phyloP scores from a whole-genome alignment of 2,888 invertebrate genomes.

The Plagodis pulveraria region DNA sequence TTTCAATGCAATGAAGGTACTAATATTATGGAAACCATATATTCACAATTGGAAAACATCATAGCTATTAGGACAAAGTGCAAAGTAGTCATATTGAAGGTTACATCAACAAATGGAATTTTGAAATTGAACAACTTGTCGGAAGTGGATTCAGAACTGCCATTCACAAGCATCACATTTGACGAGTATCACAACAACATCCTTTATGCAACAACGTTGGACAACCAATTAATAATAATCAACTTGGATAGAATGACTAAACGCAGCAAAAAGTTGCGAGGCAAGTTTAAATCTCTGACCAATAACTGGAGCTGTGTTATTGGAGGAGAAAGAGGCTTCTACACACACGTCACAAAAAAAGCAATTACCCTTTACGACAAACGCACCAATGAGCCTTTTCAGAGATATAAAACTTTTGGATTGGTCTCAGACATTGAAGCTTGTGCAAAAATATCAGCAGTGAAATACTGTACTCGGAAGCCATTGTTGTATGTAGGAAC shows the following conservation, averaged over 20 bases:
- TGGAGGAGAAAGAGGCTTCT: conserved; percentile 61
- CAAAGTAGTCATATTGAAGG: conserved; percentile 65
- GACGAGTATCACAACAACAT: conserved; percentile 71
- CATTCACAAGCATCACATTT: conserved; percentile 71
- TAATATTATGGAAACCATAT: conserved; percentile 66
- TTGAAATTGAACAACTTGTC: conserved; percentile 59
- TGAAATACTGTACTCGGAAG: conserved; percentile 55
- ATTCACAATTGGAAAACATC: conserved; percentile 56
- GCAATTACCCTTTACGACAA: conserved; percentile 72
- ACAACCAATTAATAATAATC: conserved; percentile 63
- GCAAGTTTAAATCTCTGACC: conserved; percentile 45
- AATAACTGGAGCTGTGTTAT: conserved; percentile 75
- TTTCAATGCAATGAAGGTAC: conserved; percentile 58
- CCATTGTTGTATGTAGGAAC: conserved; percentile 65
- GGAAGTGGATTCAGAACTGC: conserved; percentile 59
- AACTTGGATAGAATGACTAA: conserved; percentile 69
- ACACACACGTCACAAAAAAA: conserved; percentile 59
- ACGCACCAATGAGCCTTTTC: conserved; percentile 55
- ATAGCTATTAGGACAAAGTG: conserved; percentile 67
- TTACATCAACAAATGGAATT: conserved; percentile 43
- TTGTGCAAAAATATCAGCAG: conserved; percentile 66
- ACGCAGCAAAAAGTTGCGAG: conserved; percentile 57
- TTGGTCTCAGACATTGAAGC: conserved; percentile 55
- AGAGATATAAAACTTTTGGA: conserved; percentile 54
- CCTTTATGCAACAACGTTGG: conserved; percentile 64